Base-by-base conservation (phyloP, 2,888 invertebrate genomes). In the Caenorhabditis parvicauda region DNA sequence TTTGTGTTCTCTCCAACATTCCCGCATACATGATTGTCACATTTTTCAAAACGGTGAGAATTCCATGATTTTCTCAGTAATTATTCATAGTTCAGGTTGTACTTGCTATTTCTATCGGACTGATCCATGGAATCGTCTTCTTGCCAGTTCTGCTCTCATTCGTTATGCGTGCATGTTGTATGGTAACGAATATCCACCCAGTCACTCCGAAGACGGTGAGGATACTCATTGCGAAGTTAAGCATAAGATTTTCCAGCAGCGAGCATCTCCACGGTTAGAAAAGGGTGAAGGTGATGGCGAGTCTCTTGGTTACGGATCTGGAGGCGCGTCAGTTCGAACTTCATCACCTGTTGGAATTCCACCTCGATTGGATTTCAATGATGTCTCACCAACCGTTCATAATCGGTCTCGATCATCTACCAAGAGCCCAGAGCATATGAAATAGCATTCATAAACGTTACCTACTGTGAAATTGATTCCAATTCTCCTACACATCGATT, bases 1-100 rank as follows among this genome's bases (percentile, higher is more conserved):
- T 92, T 19, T 84, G 89, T 0, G 91, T 92, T 0, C 83, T 94
- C 2, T 85, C 91, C 12, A 84, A 92, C 46, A 91, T 92, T 0
- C 89, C 91, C 67, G 92, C 92, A 70, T 94, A 93, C 82, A 91
- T 94, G 62, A 93, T 94, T 82, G 86, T 89, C 35, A 92, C 93
- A 1, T 94, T 94, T 86, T 93, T 93, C 85, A 93, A 93, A 50
- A 70, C 70, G 88, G 74, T 70, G 39, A 43, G n/a, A 25, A 41
- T 29, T 3, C 9, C 38, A 7, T 91, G 38, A 27, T 42, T 50
- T 35, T 41, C 7, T 38, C 27, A 29, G 25, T 7, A 5, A 41
- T 37, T 44, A 4, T 50, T 6, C 12, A 53, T n/a, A n/a, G n/a
- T 58, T 41, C 38, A 64, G 65, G 77, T n/a, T n/a, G n/a, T n/a